phyloP scores from a whole-genome alignment of 2,797 vertebrate species.

The Myotis pilosus region DNA sequence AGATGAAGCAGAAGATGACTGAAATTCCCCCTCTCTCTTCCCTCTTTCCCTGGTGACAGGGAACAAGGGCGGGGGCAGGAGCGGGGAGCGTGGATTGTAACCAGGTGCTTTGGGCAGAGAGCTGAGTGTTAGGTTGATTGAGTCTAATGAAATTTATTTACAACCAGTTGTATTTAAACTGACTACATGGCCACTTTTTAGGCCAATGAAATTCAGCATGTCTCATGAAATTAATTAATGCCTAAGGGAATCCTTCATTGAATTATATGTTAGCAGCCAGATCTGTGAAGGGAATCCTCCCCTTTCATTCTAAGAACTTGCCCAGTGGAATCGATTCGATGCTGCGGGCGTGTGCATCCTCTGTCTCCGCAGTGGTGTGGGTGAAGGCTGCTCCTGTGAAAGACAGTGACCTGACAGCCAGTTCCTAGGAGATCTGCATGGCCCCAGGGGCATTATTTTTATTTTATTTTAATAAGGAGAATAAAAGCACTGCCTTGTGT shows the following conservation, averaged over 20 bases:
- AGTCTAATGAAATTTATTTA: not conserved
- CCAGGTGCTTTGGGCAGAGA: not conserved
- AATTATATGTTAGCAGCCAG: not conserved
- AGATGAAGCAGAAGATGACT: not conserved
- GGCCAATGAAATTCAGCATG: not conserved
- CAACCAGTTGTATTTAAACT: not conserved
- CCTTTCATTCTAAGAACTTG: not conserved
- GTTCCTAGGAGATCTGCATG: not conserved
- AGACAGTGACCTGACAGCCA: not conserved
- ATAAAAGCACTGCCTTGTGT: not conserved
- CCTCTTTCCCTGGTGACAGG: not conserved
- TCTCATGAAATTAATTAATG: not conserved
- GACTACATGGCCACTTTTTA: not conserved
- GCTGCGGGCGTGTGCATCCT: not conserved
- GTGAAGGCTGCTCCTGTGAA: not conserved
- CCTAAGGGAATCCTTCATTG: not conserved
- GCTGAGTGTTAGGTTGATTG: not conserved
- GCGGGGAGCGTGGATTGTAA: not conserved
- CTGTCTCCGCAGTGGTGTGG: not conserved
- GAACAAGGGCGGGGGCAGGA: rapidly evolving
- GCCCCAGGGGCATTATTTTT: not conserved
- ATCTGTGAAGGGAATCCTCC: not conserved
- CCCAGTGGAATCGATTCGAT: not conserved
- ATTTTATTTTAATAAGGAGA: constrained; percentile 10
- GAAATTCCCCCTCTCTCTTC: not conserved